Conservation (phyloP, 2,113 vertebrate species). For the Lampris incognitus region DNA sequence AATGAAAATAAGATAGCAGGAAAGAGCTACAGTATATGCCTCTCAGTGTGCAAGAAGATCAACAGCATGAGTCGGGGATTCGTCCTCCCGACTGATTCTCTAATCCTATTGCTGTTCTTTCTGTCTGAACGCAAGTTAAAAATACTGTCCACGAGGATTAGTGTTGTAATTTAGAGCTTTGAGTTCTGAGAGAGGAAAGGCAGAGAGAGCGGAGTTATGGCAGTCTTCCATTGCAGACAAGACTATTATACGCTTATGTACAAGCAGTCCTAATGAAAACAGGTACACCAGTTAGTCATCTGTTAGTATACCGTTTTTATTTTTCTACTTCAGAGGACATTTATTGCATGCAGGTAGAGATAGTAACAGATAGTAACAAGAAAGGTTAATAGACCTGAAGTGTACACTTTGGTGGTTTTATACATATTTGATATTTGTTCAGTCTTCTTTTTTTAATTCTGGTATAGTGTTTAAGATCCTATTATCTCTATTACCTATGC, state of each 20-base stretch:
- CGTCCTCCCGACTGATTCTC: slow-evolving; percentile 72
- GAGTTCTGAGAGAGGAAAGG: slow-evolving; percentile 60
- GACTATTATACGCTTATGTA: slow-evolving; percentile 36
- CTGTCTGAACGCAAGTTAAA: slow-evolving; percentile 82
- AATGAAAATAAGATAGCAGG: slow-evolving; percentile 42
- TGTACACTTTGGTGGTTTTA: too few species aligned
- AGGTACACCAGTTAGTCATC: neutral
- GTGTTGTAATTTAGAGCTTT: slow-evolving; percentile 81
- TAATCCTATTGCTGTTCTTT: slow-evolving; percentile 84
- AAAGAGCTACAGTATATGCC: slow-evolving; percentile 39
- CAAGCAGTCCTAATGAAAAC: slow-evolving; percentile 12
- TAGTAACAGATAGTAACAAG: too few species aligned
- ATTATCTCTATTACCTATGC: too few species aligned
- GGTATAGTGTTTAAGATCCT: too few species aligned
- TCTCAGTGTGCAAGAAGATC: slow-evolving; percentile 67
- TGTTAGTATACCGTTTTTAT: too few species aligned
- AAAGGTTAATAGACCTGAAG: too few species aligned
- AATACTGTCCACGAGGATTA: slow-evolving; percentile 84
- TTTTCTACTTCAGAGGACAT: too few species aligned
- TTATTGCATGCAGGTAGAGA: too few species aligned
- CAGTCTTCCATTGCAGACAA: slow-evolving; percentile 41
- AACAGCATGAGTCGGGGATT: slow-evolving; percentile 71
- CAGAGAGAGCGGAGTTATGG: slow-evolving; percentile 53
- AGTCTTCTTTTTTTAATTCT: too few species aligned
- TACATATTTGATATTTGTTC: too few species aligned